These are phyloP conservation scores for Brassicogethes aeneus DNA, from an alignment of 2,888 invertebrate species.

Conservation along the genomic window DNA sequence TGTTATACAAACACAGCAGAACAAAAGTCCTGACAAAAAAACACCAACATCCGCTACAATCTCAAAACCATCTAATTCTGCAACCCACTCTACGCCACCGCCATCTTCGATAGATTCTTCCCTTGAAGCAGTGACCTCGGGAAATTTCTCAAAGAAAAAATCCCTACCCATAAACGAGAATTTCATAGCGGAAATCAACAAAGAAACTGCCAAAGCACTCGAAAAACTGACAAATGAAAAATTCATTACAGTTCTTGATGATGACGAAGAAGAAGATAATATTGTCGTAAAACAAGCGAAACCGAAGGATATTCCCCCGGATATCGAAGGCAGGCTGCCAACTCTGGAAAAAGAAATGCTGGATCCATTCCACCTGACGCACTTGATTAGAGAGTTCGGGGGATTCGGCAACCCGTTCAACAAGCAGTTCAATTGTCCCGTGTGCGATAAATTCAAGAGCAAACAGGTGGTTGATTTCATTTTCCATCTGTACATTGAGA, in stretches of 20 bases:
- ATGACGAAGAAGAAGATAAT: slow-evolving; percentile 10
- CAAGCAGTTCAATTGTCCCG: slow-evolving; percentile 50
- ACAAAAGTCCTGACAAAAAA: background rate
- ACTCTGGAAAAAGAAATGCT: slow-evolving; percentile 3
- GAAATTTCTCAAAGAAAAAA: slow-evolving; percentile 6
- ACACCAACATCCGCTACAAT: background rate
- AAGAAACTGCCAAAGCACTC: slow-evolving; percentile 11
- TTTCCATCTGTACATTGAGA: slow-evolving; percentile 58
- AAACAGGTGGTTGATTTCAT: slow-evolving; percentile 51
- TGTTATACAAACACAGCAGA: background rate
- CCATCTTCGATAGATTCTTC: background rate
- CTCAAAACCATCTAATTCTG: too few relatives aligned
- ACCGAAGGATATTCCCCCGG: slow-evolving; percentile 4
- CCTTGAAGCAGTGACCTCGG: background rate
- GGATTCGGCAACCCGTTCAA: slow-evolving; percentile 46
- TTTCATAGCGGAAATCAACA: slow-evolving; percentile 9
- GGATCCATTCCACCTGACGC: slow-evolving; percentile 12
- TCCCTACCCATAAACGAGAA: slow-evolving; percentile 1
- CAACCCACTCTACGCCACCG: background rate
- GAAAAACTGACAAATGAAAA: background rate
- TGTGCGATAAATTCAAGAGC: slow-evolving; percentile 51
- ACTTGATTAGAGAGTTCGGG: slow-evolving; percentile 20
- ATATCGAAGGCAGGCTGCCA: slow-evolving; percentile 9
- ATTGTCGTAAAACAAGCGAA: slow-evolving; percentile 14
- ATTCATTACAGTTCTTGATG: slow-evolving; percentile 4